phyloP scores from a whole-genome alignment of 2,888 invertebrate genomes.

The Hemicrepidius hirtus region DNA sequence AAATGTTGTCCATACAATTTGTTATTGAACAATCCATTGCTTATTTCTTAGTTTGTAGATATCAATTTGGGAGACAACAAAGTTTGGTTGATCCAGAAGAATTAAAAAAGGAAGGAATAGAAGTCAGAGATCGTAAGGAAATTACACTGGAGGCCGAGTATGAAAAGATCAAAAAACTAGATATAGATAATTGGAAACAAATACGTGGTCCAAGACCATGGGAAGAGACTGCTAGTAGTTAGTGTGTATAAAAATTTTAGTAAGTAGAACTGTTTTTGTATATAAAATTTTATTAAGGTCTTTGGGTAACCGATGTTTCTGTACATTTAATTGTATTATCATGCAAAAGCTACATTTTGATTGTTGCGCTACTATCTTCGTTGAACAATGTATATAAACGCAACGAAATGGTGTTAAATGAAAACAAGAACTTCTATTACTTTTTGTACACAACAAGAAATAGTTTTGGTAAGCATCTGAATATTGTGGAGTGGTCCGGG shows the following conservation, averaged over 20 bases:
- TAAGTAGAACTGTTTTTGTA: not conserved
- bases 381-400: too few relatives aligned
- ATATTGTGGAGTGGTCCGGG: too few relatives aligned
- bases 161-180: constrained; percentile 82
- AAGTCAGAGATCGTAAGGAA: constrained; percentile 79
- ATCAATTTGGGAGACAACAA: constrained; percentile 74
- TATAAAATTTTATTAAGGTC: too few relatives aligned
- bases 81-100: constrained; percentile 78
- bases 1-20: not conserved
- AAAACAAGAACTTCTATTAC: too few relatives aligned
- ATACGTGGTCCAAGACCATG: constrained; percentile 90
- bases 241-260: not conserved
- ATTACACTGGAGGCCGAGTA: constrained; percentile 84
- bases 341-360: too few relatives aligned
- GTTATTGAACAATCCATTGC: not conserved
- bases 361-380: too few relatives aligned
- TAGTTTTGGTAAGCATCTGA: too few relatives aligned
- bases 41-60: constrained; percentile 66
- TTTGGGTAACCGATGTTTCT: not conserved
- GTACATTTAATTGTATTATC: too few relatives aligned
- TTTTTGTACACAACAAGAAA: too few relatives aligned
- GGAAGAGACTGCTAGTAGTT: constrained; percentile 76
- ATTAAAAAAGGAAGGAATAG: constrained; percentile 79
- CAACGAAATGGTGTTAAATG: too few relatives aligned
- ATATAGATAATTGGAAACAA: constrained; percentile 91